These are phyloP conservation scores for Condylura cristata DNA, from an alignment of 2,113 vertebrate species.

Conservation along the genomic window DNA sequence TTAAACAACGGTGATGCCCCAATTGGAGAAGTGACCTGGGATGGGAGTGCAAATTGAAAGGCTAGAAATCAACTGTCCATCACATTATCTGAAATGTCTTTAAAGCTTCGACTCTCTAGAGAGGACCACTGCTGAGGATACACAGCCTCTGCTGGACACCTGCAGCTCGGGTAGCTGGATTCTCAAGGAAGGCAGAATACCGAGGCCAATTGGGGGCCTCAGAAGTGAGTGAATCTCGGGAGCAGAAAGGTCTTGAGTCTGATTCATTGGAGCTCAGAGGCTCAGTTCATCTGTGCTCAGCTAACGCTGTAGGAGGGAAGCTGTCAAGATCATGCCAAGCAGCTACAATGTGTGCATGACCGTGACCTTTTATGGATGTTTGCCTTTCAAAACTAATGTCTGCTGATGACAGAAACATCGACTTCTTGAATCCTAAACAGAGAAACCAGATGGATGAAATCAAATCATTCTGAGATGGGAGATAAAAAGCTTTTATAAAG, in stretches of 20 bases:
- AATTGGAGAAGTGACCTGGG: not conserved
- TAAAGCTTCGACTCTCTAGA: constrained; percentile 12
- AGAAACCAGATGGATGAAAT: not conserved
- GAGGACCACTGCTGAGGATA: not conserved
- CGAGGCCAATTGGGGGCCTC: not conserved
- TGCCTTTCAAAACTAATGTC: constrained; percentile 21
- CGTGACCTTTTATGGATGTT: not conserved
- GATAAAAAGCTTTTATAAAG: not conserved
- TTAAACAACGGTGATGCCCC: not conserved
- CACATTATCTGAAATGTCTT: constrained; percentile 35
- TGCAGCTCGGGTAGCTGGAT: not conserved
- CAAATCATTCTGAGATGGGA: not conserved
- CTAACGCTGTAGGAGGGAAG: not conserved
- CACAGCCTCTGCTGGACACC: not conserved
- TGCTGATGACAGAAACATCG: not conserved
- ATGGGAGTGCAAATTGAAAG: constrained; percentile 47
- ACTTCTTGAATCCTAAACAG: not conserved
- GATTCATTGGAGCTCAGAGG: not conserved
- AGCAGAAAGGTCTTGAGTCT: not conserved
- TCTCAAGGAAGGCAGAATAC: not conserved
- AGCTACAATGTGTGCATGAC: not conserved
- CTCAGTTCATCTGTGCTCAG: not conserved
- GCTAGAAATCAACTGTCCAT: constrained; percentile 35
- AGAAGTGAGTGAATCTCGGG: not conserved
- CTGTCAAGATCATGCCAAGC: not conserved